A percentile compares a stretch with the other conserved stretches of the same genome.
Conservation (phyloP, 2,797 vertebrate species). For the Lithobates sylvaticus region DNA sequence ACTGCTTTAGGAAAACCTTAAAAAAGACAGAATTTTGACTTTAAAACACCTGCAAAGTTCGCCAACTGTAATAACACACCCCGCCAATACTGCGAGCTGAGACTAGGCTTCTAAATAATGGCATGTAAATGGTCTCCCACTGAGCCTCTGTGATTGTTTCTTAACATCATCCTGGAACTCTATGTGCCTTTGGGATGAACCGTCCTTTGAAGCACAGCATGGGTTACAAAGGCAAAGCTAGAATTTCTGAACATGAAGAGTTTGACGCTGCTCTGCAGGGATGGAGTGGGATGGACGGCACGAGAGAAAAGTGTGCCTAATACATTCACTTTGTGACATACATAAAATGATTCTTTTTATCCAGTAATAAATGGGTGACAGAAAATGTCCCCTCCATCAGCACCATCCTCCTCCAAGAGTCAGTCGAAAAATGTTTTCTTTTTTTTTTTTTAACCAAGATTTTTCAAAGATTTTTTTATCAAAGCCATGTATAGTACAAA, state of each 20-base stretch:
- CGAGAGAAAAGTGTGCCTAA: background rate
- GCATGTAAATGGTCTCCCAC: conserved; percentile 41
- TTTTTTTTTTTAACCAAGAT: no score
- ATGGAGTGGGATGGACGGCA: background rate
- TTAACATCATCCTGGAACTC: conserved; percentile 1
- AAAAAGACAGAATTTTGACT: background rate
- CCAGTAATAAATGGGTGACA: background rate
- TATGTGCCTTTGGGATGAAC: conserved; percentile 19
- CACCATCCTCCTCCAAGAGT: background rate
- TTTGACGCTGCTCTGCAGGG: background rate
- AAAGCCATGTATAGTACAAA: background rate
- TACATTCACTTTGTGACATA: background rate
- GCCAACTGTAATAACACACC: background rate
- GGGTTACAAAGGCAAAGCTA: background rate
- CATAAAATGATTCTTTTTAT: background rate
- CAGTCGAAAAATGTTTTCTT: no score
- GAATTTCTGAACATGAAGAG: background rate
- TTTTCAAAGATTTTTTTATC: background rate
- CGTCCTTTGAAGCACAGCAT: conserved; percentile 3
- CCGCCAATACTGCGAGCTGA: background rate
- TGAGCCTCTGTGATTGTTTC: background rate
- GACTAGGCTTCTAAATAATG: conserved; percentile 12
- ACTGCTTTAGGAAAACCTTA: background rate
- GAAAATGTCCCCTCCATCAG: background rate
- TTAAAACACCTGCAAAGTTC: background rate